These are phyloP conservation scores for Coenobita brevimanus DNA, from an alignment of 1,140 invertebrate genomes.

Conservation along the genomic window DNA sequence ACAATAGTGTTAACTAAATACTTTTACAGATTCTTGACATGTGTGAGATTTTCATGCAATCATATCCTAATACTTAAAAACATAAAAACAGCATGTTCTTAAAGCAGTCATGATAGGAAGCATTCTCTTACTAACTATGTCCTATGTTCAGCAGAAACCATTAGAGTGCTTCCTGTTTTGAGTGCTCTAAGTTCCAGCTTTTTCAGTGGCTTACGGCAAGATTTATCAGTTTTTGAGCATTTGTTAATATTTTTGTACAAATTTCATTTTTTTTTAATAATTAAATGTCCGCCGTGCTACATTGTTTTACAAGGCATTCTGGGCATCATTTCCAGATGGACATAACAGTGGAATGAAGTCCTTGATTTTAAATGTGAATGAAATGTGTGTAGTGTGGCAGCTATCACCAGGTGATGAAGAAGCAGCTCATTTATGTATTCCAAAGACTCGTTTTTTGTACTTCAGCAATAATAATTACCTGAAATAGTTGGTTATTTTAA, in stretches of 20 bases:
- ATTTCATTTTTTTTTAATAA: constrained; percentile 33
- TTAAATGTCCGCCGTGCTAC: constrained; percentile 25
- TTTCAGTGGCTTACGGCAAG: neutral
- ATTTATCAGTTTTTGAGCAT: constrained; percentile 12
- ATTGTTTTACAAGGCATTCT: constrained; percentile 17
- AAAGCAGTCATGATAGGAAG: no score
- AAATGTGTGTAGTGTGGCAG: neutral
- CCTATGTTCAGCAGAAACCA: constrained; percentile 62
- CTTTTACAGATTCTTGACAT: no score
- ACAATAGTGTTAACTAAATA: no score
- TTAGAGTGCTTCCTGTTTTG: neutral
- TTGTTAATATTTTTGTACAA: constrained; percentile 47
- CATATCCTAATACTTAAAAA: no score
- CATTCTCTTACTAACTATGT: neutral
- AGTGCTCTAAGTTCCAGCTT: neutral
- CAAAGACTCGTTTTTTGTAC: constrained; percentile 45
- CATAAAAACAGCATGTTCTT: no score
- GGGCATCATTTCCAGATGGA: constrained; percentile 51
- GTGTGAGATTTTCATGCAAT: no score
- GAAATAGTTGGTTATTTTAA: constrained; percentile 20
- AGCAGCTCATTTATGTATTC: constrained; percentile 32
- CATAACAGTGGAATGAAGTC: constrained; percentile 50
- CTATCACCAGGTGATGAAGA: constrained; percentile 12
- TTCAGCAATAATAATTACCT: constrained; percentile 28
- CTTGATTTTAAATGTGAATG: neutral